Conservation (phyloP, 1,140 invertebrate species). For the Rhynchophorus ferrugineus region DNA sequence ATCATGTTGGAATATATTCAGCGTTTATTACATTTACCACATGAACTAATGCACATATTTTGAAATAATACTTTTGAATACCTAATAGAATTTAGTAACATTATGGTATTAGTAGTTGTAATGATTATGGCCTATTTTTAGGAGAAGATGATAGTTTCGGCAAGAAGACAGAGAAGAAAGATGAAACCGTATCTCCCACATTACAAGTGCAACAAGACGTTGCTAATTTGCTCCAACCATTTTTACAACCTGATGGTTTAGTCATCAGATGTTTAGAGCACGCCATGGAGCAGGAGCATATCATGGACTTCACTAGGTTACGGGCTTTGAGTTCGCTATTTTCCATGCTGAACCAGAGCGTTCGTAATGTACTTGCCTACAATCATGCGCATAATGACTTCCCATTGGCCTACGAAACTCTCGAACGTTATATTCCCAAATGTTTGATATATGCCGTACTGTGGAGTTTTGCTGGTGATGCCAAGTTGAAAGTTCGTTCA, state of each 20-base stretch:
- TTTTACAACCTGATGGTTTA: constrained; percentile 86
- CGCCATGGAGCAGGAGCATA: constrained; percentile 87
- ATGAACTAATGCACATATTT: too few relatives aligned
- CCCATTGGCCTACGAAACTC: constrained; percentile 83
- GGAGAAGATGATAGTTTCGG: constrained; percentile 68
- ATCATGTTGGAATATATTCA: too few relatives aligned
- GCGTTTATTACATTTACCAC: too few relatives aligned
- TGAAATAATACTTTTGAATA: too few relatives aligned
- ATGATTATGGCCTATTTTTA: constrained; percentile 3
- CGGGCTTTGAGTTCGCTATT: constrained; percentile 92
- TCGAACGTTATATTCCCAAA: constrained; percentile 92
- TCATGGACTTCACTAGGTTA: constrained; percentile 97
- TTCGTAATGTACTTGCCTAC: constrained; percentile 85
- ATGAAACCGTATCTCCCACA: constrained; percentile 75
- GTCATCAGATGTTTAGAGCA: constrained; percentile 88
- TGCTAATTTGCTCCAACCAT: constrained; percentile 72
- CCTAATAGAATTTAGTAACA: too few relatives aligned
- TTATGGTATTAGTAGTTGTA: too few relatives aligned
- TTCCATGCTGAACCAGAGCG: constrained; percentile 94
- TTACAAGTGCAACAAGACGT: constrained; percentile 84
- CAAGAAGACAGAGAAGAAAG: constrained; percentile 53
- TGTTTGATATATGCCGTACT: constrained; percentile 86
- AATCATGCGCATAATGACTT: constrained; percentile 92
- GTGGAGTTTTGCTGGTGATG: constrained; percentile 98
- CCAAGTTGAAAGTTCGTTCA: constrained; percentile 87